Base-by-base conservation (phyloP, 1,140 invertebrate species). In the Philaenus spumarius region DNA sequence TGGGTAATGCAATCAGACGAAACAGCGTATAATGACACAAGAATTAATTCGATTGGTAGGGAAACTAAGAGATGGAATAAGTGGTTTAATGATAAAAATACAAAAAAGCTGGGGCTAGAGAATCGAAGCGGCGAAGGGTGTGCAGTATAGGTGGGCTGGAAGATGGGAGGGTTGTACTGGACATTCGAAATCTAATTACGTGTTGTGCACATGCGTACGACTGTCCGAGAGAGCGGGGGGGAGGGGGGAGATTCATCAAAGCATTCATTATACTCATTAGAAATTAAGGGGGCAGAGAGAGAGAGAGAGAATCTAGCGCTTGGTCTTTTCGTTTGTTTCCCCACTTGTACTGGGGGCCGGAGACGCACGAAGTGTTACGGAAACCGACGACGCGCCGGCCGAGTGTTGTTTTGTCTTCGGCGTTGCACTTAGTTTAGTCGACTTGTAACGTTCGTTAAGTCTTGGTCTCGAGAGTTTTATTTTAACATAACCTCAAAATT, bases 191-290 rank as follows among this genome's bases (percentile, higher is more conserved):
- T 43, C 39, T 55, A 45, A 43, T 55, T 55, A 53, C 37, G 50
- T 35, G 30, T 35, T 53, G 50, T 53, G 50, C 50, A 37, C 50
- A 53, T 53, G 50, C 50, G 50, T 53, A 53, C 7, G 15, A 30
- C 26, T 30, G 26, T 30, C 26, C 26, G 26, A 30, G 26, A 51
- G 37, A 51, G 48, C 24, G 48, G 24, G 20, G 12, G 11, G 26
- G 30, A 2, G 30, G 50, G 50, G 48, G 30, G 50, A 39, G n/a
- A 53, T 53, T 53, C 50, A 53, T 53, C 50, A 53, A 53, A 53
- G 50, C 50, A 53, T 53, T 53, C 50, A 53, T 53, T 53, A 53
- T 53, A 53, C 30, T 53, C 50, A 53, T 53, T 53, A 53, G 50
- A 37, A 53, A 53, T 35, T 30, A 35, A 14, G 50, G 50, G 48